Conservation (phyloP, 2,797 vertebrate species). For the Distichodus sexfasciatus region DNA sequence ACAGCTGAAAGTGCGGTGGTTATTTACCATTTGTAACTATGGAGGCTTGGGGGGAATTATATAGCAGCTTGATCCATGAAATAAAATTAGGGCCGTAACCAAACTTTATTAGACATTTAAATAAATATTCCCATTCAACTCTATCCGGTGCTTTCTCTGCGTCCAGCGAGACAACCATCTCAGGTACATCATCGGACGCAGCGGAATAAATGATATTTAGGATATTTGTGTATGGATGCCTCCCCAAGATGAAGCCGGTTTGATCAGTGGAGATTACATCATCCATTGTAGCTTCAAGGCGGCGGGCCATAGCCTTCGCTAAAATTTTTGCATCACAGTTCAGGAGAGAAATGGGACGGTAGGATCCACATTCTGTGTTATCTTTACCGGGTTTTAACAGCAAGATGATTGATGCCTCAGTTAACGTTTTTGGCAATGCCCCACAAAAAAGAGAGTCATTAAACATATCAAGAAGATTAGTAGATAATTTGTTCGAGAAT, state of each 20-base stretch:
- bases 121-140: slow-evolving; percentile 3
- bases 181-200: not conserved
- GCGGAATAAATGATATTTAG: not conserved
- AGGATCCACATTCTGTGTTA: not conserved
- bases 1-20: not conserved
- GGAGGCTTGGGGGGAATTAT: not conserved
- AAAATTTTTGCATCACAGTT: slow-evolving; percentile 11
- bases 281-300: slow-evolving; percentile 3
- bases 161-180: slow-evolving; percentile 6
- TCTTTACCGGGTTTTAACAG: slow-evolving; percentile 6
- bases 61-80: not conserved
- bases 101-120: not conserved
- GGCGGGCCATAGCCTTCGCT: slow-evolving; percentile 4
- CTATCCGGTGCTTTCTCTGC: not conserved
- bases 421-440: not conserved
- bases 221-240: not conserved
- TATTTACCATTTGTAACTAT: not conserved
- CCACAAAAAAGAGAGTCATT: not conserved
- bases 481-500: not conserved
- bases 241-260: not conserved
- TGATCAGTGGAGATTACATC: not conserved
- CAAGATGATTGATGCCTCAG: not conserved
- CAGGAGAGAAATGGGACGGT: slow-evolving; percentile 2
- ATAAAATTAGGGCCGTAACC: not conserved
- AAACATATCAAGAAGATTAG: not conserved